phyloP scores from a whole-genome alignment of 2,113 vertebrate species.

The Oncorhynchus gorbuscha region DNA sequence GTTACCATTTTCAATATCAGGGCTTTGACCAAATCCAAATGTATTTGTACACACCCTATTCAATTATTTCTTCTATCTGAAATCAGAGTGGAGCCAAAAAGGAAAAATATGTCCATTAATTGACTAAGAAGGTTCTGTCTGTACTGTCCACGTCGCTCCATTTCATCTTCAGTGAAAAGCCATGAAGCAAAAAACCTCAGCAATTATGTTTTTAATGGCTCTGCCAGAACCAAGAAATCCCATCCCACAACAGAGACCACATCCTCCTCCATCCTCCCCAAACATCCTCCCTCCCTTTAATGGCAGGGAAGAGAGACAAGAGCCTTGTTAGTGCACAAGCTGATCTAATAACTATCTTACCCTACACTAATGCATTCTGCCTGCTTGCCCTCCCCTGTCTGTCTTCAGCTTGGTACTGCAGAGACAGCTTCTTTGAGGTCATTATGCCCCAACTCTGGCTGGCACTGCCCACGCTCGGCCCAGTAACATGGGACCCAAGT shows the following conservation, averaged over 20 bases:
- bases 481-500: not conserved
- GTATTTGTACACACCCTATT: not conserved
- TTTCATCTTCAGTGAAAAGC: slow-evolving; percentile 2
- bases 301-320: not conserved
- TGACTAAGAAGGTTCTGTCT: not conserved
- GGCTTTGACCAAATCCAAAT: not conserved
- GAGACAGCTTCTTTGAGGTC: not conserved
- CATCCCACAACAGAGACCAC: slow-evolving; percentile 1
- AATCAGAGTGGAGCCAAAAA: slow-evolving; percentile 3
- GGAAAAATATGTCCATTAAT: not conserved
- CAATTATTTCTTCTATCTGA: not conserved
- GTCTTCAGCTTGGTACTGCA: not conserved
- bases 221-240: not conserved
- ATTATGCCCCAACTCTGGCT: not conserved
- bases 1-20: not conserved
- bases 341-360: slow-evolving; percentile 1
- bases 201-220: not conserved
- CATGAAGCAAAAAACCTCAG: too few species aligned
- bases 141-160: not conserved
- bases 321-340: not conserved
- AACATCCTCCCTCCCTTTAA: not conserved
- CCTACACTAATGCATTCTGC: not conserved
- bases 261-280: not conserved
- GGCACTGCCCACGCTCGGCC: not conserved
- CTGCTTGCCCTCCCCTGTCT: not conserved